These are phyloP conservation scores for Salmo trutta DNA, from an alignment of 2,797 vertebrate genomes.

Conservation along the genomic window DNA sequence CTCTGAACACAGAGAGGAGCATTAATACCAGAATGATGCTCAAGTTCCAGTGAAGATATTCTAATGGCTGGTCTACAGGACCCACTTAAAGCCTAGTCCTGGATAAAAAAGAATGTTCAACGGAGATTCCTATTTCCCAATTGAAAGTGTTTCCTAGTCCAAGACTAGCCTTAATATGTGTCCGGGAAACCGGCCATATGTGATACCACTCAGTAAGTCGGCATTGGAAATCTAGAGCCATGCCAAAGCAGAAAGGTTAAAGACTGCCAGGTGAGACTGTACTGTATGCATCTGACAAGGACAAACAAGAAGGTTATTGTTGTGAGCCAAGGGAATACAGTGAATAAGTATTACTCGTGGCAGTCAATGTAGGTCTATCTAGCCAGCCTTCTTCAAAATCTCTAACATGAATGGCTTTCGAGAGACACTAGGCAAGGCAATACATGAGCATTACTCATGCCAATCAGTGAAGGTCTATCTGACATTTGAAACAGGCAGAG, in stretches of 20 bases:
- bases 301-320: neutral
- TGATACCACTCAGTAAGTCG: too few species aligned
- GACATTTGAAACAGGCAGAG: neutral
- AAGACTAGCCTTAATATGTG: too few species aligned
- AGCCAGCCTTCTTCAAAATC: neutral
- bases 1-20: neutral
- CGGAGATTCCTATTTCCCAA: neutral
- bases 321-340: neutral
- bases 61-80: neutral
- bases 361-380: neutral
- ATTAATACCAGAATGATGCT: neutral
- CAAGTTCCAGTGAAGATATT: neutral
- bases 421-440: slow-evolving; percentile 4
- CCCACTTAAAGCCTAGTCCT: neutral
- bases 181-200: too few species aligned
- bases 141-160: too few species aligned
- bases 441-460: slow-evolving; percentile 21
- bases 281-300: neutral
- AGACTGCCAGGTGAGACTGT: neutral
- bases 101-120: neutral
- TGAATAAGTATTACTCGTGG: neutral
- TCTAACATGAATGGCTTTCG: neutral
- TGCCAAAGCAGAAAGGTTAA: neutral
- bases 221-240: neutral
- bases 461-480: slow-evolving; percentile 15